Conservation (phyloP, 2,113 vertebrate species). For the Saimiri boliviensis region DNA sequence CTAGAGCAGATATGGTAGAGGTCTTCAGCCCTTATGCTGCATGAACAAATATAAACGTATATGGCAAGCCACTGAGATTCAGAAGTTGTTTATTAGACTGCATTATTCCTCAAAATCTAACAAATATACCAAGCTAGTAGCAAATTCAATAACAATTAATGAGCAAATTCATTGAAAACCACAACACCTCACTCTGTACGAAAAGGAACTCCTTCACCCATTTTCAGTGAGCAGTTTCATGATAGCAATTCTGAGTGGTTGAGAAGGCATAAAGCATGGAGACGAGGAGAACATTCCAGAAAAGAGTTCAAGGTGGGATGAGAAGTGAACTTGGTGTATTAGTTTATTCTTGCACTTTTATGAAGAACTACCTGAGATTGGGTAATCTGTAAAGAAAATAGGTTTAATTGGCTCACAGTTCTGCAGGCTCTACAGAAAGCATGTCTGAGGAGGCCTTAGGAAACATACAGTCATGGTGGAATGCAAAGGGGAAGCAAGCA, state of each 20-base stretch:
- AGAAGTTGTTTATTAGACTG: neutral
- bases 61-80: neutral
- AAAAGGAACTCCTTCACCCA: neutral
- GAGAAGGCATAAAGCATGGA: neutral
- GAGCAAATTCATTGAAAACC: constrained; percentile 1
- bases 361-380: too few relatives aligned
- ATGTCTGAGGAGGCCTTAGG: too few relatives aligned
- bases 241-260: neutral
- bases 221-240: neutral
- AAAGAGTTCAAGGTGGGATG: neutral
- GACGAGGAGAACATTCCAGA: neutral
- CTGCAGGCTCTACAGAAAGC: too few relatives aligned
- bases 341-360: too few relatives aligned
- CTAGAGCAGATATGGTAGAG: neutral
- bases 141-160: neutral
- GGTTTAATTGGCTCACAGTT: too few relatives aligned
- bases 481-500: too few relatives aligned
- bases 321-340: neutral
- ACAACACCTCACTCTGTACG: neutral
- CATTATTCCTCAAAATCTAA: neutral
- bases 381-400: too few relatives aligned
- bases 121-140: neutral
- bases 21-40: neutral
- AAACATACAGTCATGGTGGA: too few relatives aligned
- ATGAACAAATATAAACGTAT: neutral